These are phyloP conservation scores for Drosophila carrolli DNA, from an alignment of 1,140 invertebrate species.

Conservation along the genomic window DNA sequence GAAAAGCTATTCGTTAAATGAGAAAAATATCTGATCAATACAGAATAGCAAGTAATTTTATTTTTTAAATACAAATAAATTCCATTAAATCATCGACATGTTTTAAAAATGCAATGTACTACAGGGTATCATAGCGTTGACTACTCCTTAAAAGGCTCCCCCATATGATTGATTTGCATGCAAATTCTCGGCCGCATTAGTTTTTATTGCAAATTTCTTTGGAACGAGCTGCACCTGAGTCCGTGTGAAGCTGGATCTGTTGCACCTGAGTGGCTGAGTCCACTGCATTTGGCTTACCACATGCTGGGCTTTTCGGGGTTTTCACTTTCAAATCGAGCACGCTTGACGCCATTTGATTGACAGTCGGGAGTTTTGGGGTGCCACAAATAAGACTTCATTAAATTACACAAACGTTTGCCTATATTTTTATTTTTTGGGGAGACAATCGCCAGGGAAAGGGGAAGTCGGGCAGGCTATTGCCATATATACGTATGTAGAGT, in stretches of 20 bases:
- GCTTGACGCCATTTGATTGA: constrained; percentile 67
- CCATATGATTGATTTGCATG: constrained; percentile 65
- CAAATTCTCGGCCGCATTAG: constrained; percentile 64
- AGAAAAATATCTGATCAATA: not conserved
- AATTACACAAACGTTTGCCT: constrained; percentile 60
- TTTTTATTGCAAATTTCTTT: constrained; percentile 71
- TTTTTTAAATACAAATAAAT: no score
- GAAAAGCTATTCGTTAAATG: no score
- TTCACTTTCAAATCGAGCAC: constrained; percentile 72
- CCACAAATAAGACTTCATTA: constrained; percentile 62
- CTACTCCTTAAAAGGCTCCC: not conserved
- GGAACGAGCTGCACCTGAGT: constrained; percentile 43
- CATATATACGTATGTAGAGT: constrained; percentile 31
- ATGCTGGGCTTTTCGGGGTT: constrained; percentile 50
- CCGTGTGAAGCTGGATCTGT: not conserved
- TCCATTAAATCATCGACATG: no score
- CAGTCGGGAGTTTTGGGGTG: constrained; percentile 56
- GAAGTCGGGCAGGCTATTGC: constrained; percentile 6
- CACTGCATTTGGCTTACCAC: constrained; percentile 23
- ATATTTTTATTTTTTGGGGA: constrained; percentile 15
- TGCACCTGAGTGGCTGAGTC: constrained; percentile 3
- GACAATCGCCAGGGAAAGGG: not conserved
- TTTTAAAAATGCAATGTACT: not conserved
- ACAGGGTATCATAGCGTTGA: constrained; percentile 19
- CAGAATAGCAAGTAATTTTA: no score